Conservation (phyloP, 2,888 invertebrate species). For the Abscondita cerata region DNA sequence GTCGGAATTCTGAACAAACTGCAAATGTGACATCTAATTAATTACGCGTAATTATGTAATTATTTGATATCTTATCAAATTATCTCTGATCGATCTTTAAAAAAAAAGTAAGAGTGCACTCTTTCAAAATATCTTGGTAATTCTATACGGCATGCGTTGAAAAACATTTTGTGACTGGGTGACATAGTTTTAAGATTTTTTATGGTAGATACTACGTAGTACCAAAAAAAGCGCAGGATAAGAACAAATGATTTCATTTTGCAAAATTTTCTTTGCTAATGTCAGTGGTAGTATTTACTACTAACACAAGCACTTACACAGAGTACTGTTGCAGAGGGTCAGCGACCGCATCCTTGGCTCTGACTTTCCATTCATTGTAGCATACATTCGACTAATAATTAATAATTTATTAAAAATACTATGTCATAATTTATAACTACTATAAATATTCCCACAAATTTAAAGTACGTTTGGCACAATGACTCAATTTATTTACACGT, state of each 20-base stretch:
- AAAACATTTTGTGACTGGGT: too few species aligned
- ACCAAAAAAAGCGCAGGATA: too few species aligned
- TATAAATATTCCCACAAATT: not conserved
- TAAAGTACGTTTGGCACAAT: not conserved
- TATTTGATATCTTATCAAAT: too few species aligned
- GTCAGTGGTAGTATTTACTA: conserved; percentile 26
- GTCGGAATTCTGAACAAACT: conserved; percentile 26
- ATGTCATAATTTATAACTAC: conserved; percentile 8
- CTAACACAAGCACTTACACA: conserved; percentile 46
- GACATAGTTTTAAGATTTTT: too few species aligned
- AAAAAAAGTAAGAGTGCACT: too few species aligned
- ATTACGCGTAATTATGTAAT: not conserved
- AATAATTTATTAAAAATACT: conserved; percentile 8
- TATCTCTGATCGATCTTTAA: too few species aligned
- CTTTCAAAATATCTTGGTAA: too few species aligned
- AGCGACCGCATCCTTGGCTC: conserved; percentile 59
- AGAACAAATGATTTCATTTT: too few species aligned
- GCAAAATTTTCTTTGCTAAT: not conserved
- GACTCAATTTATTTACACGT: not conserved
- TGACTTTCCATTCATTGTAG: conserved; percentile 56
- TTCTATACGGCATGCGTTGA: too few species aligned
- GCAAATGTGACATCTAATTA: conserved; percentile 16
- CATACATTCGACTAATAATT: conserved; percentile 20
- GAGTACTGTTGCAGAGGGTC: conserved; percentile 58
- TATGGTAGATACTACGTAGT: too few species aligned